Evolutionary conservation across 2,888 invertebrate species (phyloP), one percentile per base, ranked within the genome.

Genomic region (Apomyelois bistriatella): DNA sequence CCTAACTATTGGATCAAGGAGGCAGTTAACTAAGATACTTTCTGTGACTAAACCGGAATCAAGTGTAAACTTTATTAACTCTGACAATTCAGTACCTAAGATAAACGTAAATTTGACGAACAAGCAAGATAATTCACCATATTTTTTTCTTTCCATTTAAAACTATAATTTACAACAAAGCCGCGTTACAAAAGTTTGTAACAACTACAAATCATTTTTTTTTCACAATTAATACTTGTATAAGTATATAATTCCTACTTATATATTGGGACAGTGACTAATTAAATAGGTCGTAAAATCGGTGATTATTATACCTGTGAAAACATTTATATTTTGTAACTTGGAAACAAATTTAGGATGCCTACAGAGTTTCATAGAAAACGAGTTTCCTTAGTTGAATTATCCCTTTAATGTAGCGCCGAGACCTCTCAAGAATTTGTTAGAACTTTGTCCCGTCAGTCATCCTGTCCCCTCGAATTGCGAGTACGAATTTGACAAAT

Each of bases 351-450:
- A 32, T 32, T 7, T 32, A 1, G 7, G 7, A 32, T 32, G 2
- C 32, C 32, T 9, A 8, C 8, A 32, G 32, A 9, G 68, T 68
- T 68, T 65, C 60, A 72, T 76, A 74, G 65, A 70, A 68, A 62
- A 65, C 49, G 61, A 67, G 63, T 69, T 68, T 70, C 65, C 65
- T 58, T 67, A 64, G 58, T 62, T 55, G 66, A 73, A 69, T 68
- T 72, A 75, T 74, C 65, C 69, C 66, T 76, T 72, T 70, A 69
- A 68, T 69, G 65, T 67, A 68, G 63, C 63, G 54, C 35, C 53
- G 56, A 54, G 56, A 57, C 61, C 65, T 56, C 61, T 58, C 55
- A 61, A 62, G 66, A 74, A 74, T 73, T 73, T 70, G 62, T 73
- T 65, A 62, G 58, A 66, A 69, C 62, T 62, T 69, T 43, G 69